These are phyloP conservation scores for Hucho hucho DNA, from an alignment of 2,113 vertebrate species.

Conservation along the genomic window DNA sequence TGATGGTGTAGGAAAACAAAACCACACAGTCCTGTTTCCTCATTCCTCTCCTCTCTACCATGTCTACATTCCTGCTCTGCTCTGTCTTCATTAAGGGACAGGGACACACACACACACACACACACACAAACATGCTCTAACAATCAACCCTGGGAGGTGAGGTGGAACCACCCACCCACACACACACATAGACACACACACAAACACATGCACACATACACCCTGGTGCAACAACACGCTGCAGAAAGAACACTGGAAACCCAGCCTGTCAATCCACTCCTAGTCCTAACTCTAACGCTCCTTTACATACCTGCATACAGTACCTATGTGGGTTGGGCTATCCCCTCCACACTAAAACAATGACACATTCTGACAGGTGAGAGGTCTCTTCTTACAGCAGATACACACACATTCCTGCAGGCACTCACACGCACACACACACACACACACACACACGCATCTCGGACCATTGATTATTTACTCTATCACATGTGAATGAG, in stretches of 20 bases:
- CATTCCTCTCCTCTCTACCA: constrained; percentile 30
- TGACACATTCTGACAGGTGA: constrained; percentile 33
- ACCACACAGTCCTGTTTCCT: constrained; percentile 22
- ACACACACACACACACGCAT: constrained; percentile 13
- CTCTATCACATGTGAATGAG: constrained; percentile 49
- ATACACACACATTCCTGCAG: constrained; percentile 28
- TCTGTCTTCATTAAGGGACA: constrained; percentile 17
- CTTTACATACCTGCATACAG: neutral
- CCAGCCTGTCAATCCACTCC: constrained; percentile 14
- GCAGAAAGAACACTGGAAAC: constrained; percentile 9
- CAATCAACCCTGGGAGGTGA: constrained; percentile 19
- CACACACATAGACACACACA: no score
- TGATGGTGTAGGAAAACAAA: constrained; percentile 46
- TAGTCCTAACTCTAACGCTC: neutral
- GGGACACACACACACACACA: constrained; percentile 15
- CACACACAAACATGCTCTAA: constrained; percentile 30
- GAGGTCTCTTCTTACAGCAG: constrained; percentile 21
- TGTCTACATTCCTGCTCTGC: constrained; percentile 25
- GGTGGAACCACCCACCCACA: constrained; percentile 17
- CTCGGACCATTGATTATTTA: constrained; percentile 47
- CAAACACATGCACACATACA: neutral
- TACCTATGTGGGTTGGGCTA: neutral
- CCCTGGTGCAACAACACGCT: constrained; percentile 11
- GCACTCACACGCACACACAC: constrained; percentile 3
- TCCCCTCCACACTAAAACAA: neutral